phyloP scores from a whole-genome alignment of 2,888 invertebrate genomes.

The Diabrotica balteata region DNA sequence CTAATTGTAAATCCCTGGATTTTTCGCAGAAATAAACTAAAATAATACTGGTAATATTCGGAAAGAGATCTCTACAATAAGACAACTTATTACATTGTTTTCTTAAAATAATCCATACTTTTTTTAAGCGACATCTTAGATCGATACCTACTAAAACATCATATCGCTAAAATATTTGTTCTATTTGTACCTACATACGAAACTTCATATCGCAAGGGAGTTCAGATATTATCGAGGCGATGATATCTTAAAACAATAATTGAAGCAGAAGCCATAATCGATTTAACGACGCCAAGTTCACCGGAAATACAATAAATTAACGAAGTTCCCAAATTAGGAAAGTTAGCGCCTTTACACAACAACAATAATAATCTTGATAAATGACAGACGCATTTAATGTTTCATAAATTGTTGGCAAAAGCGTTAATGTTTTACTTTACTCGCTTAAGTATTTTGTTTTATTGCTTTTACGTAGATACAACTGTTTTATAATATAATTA shows the following conservation, averaged over 20 bases:
- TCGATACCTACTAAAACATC: too few species aligned
- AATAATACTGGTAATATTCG: too few species aligned
- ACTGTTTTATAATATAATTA: too few species aligned
- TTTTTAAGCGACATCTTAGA: too few species aligned
- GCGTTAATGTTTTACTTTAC: slow-evolving; percentile 10
- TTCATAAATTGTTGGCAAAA: slow-evolving; percentile 23
- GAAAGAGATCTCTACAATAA: too few species aligned
- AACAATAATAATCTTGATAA: slow-evolving; percentile 34
- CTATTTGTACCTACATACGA: too few species aligned
- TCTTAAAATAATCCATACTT: too few species aligned
- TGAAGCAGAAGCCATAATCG: slow-evolving; percentile 32
- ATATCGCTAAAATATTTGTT: too few species aligned
- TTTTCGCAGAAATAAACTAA: too few species aligned
- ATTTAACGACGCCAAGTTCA: slow-evolving; percentile 29
- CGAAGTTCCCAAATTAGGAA: slow-evolving; percentile 36
- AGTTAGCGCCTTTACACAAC: slow-evolving; percentile 36
- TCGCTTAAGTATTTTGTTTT: slow-evolving; percentile 6
- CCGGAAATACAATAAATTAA: slow-evolving; percentile 37
- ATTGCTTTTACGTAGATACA: neutral
- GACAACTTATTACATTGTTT: too few species aligned
- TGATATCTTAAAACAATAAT: slow-evolving; percentile 30
- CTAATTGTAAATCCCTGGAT: too few species aligned
- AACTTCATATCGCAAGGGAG: neutral
- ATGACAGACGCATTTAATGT: slow-evolving; percentile 28
- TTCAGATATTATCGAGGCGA: slow-evolving; percentile 11